These are phyloP conservation scores for Parazoanthus swiftii DNA, from an alignment of 92 coral and sea anemone species.

Conservation along the genomic window DNA sequence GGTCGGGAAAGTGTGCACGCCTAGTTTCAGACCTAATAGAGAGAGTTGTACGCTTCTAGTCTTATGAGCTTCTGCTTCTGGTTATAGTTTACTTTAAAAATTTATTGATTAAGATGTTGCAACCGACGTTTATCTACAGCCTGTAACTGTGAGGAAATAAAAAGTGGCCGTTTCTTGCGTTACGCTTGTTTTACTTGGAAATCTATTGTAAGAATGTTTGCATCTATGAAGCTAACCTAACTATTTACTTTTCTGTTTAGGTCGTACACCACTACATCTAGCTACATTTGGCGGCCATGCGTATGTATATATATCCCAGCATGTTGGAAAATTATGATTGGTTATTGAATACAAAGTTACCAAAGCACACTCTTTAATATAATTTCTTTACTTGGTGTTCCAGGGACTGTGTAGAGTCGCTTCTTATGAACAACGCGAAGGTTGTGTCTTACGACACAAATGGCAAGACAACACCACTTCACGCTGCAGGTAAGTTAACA, in stretches of 20 bases:
- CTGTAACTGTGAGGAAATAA: too few species aligned
- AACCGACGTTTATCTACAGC: too few species aligned
- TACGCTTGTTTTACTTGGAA: too few species aligned
- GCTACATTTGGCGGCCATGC: conserved; percentile 90
- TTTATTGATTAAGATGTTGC: too few species aligned
- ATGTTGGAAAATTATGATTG: background rate
- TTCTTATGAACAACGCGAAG: conserved; percentile 82
- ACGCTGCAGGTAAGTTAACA: conserved; percentile 79
- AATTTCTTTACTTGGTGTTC: conserved; percentile 32
- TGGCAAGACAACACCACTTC: conserved; percentile 81
- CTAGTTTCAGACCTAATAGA: too few species aligned
- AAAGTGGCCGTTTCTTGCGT: too few species aligned
- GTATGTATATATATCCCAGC: conserved; percentile 59
- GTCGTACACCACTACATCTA: conserved; percentile 85
- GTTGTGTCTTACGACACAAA: conserved; percentile 69
- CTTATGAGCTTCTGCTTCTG: too few species aligned
- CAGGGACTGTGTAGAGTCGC: conserved; percentile 93
- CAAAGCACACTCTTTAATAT: background rate
- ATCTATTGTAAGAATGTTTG: too few species aligned
- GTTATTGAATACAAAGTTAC: background rate
- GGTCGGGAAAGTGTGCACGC: too few species aligned
- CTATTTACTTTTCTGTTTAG: conserved; percentile 41
- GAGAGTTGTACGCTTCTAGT: too few species aligned
- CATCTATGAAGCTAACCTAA: too few species aligned
- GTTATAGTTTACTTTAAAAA: too few species aligned